Conservation (phyloP, 2,113 vertebrate species). For the Sebastes fasciatus region DNA sequence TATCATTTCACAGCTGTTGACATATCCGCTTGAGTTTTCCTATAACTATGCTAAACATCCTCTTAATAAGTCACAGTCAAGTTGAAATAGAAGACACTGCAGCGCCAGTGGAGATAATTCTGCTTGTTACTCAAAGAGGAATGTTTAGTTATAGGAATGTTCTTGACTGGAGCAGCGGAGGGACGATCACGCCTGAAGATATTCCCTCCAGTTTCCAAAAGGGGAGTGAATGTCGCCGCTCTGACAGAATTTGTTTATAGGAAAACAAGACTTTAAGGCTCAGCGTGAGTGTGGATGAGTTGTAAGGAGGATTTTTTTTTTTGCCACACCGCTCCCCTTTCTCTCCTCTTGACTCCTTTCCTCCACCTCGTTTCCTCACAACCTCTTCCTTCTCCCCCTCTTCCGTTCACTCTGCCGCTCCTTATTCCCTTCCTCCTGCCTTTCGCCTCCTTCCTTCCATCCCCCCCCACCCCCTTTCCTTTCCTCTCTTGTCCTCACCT, state of each 20-base stretch:
- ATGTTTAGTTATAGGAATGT: background rate
- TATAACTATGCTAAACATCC: background rate
- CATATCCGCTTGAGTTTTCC: background rate
- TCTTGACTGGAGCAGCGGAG: background rate
- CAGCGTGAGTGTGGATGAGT: background rate
- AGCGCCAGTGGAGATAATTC: slow-evolving; percentile 15
- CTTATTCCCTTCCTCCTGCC: too few species aligned
- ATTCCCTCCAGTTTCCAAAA: slow-evolving; percentile 11
- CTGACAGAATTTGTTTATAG: slow-evolving; percentile 4
- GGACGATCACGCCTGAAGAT: slow-evolving; percentile 20
- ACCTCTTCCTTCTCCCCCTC: background rate
- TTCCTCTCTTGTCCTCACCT: slow-evolving; percentile 21
- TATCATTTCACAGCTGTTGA: background rate
- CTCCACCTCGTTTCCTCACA: background rate
- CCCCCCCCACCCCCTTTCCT: background rate
- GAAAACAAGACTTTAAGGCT: slow-evolving; percentile 30
- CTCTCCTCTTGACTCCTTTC: background rate
- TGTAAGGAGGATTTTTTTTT: background rate
- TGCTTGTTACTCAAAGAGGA: background rate
- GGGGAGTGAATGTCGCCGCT: background rate
- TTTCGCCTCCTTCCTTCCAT: background rate
- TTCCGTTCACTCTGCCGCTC: background rate
- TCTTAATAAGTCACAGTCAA: background rate
- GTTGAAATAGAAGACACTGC: background rate
- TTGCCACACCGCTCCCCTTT: background rate